Evolutionary conservation across 2,888 invertebrate species (phyloP).

Genomic region (Zhengitettix transpicula): DNA sequence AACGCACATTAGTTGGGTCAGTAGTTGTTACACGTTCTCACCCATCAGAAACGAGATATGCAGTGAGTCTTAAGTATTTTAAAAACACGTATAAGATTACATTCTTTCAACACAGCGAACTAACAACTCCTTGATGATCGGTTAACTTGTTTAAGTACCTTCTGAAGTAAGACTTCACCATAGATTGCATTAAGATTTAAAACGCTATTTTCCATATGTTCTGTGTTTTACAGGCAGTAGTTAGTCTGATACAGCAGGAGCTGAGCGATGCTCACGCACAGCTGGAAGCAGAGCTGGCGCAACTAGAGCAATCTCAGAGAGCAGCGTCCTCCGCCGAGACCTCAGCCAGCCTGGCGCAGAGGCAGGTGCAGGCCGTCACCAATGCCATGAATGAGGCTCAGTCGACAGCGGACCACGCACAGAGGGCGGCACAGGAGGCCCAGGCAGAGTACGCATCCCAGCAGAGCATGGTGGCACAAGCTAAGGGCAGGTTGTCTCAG

Average conservation of each 20-base stretch:
- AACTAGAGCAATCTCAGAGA: conserved; percentile 55
- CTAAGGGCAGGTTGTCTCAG: conserved; percentile 46
- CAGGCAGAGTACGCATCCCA: conserved; percentile 62
- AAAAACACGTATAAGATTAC: too few relatives aligned
- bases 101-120: too few relatives aligned
- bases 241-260: conserved; percentile 42
- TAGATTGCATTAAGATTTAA: too few relatives aligned
- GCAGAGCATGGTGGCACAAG: conserved; percentile 61
- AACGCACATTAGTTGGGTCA: too few relatives aligned
- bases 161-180: too few relatives aligned
- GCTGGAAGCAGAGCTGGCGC: conserved; percentile 51
- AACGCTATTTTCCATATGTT: too few relatives aligned
- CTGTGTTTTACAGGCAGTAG: neutral
- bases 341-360: conserved; percentile 47
- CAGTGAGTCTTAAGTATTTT: too few relatives aligned
- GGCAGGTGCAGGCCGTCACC: neutral
- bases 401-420: conserved; percentile 55
- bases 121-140: too few relatives aligned
- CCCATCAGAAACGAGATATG: too few relatives aligned
- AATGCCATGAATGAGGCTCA: conserved; percentile 49
- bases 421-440: conserved; percentile 54
- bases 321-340: conserved; percentile 50
- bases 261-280: conserved; percentile 50
- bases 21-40: too few relatives aligned
- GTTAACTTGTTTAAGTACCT: too few relatives aligned